Base-by-base conservation (phyloP, 2,888 invertebrate genomes). In the Epiblema foenella region DNA sequence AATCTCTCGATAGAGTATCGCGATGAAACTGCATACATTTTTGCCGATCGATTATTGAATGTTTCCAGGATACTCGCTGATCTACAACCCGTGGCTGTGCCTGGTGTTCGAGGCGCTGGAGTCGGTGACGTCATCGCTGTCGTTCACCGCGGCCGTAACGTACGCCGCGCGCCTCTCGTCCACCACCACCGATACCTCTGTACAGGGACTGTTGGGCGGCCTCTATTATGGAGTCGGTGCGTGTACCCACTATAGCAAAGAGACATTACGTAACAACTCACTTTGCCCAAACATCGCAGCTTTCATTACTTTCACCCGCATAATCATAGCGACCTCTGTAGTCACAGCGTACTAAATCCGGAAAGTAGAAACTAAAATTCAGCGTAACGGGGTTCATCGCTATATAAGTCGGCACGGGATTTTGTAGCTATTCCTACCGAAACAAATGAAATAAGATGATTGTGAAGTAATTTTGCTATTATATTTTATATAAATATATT, bases 211-310 rank as follows among this genome's bases (percentile, higher is more conserved):
- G 75, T 91, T 97, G 12, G 96, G 96, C n/a, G 96, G 96, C 18
- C 87, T 96, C n/a, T 97, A 97, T 83, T 97, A 96, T 81, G 97
- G 96, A 77, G 96, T 97, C 71, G 97, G 97, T 96, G 83, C 85
- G 92, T 82, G 71, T 17, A 8, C n/a, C 24, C 24, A 4, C 24
- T 24, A 24, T 24, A 24, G 24, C 24, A 24, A 24, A 24, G 24
- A 3, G 24, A 24, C 24, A 3, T 24, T 33, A 33, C 7, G 8
- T 33, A 33, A 33, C 9, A 33, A n/a, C 15, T 46, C n/a, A 46
- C n/a, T n/a, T 46, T 46, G 5, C 15, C 46, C 46, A 46, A 46
- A 46, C 46, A n/a, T n/a, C n/a, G n/a, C 46, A 12, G 42, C 42
- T 42, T 42, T 42, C 42, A 42, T 42, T 42, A 42, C 42, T 42